Percentiles rank a stretch among this genome's conserved stretches.
Evolutionary conservation across 2,113 vertebrate genomes (phyloP).

Genomic region (Oncorhynchus masou): DNA sequence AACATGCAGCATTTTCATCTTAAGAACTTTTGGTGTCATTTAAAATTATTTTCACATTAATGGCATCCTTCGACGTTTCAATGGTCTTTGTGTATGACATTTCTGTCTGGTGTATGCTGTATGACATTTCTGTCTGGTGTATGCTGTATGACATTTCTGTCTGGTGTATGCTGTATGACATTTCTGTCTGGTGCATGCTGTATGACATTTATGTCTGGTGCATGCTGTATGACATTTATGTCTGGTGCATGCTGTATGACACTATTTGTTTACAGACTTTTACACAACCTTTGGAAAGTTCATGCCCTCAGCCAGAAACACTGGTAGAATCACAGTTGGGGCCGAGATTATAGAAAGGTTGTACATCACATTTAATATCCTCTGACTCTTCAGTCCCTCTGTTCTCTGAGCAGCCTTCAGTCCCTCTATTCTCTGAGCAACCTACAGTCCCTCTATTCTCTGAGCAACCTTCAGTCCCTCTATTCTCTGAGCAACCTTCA

Average conservation of each 20-base stretch:
- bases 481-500: no score
- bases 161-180: conserved; percentile 28
- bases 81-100: conserved; percentile 46
- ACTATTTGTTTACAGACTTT: conserved; percentile 31
- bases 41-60: no score
- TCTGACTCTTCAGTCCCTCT: no score
- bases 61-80: conserved; percentile 18
- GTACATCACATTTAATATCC: no score
- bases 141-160: conserved; percentile 26
- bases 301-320: conserved; percentile 47
- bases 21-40: not conserved
- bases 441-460: no score
- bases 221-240: conserved; percentile 54
- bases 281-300: conserved; percentile 56
- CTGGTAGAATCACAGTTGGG: conserved; percentile 52
- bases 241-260: conserved; percentile 32
- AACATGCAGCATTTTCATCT: not conserved
- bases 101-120: conserved; percentile 35
- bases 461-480: no score
- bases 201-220: conserved; percentile 50
- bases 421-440: no score
- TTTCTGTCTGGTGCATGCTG: conserved; percentile 51
- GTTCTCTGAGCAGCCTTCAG: no score
- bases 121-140: conserved; percentile 38
- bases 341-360: conserved; percentile 10